phyloP scores from a whole-genome alignment of 1,140 invertebrate species.

The Drosophila pruinosa region DNA sequence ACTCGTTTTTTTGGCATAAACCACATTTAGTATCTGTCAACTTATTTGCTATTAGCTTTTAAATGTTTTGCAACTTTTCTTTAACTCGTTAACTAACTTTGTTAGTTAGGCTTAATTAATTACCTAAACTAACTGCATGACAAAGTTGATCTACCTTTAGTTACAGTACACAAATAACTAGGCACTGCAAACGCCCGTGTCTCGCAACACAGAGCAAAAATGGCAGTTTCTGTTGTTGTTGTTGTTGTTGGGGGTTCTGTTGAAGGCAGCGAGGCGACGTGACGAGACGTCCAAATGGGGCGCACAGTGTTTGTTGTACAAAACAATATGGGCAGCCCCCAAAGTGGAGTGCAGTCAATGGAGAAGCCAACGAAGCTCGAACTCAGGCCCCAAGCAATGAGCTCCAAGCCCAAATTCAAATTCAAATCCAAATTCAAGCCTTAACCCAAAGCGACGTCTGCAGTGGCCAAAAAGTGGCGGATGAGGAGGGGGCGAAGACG shows the following conservation, averaged over 20 bases:
- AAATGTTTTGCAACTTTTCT: neutral
- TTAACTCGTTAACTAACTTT: no score
- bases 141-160: neutral
- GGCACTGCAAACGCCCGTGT: slow-evolving; percentile 40
- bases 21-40: no score
- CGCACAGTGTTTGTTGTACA: slow-evolving; percentile 54
- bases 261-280: slow-evolving; percentile 70
- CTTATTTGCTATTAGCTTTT: no score
- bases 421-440: slow-evolving; percentile 5
- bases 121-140: neutral
- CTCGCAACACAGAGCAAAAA: slow-evolving; percentile 37
- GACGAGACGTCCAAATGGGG: slow-evolving; percentile 77
- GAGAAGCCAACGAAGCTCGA: slow-evolving; percentile 32
- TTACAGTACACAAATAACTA: slow-evolving; percentile 24
- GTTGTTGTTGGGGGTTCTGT: slow-evolving; percentile 52
- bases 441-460: slow-evolving; percentile 27
- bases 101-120: no score
- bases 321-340: slow-evolving; percentile 37
- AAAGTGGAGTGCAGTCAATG: slow-evolving; percentile 18
- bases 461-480: slow-evolving; percentile 34
- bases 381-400: neutral
- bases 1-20: no score
- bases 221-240: slow-evolving; percentile 21
- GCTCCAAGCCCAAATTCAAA: slow-evolving; percentile 1
- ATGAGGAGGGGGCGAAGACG: neutral